Conservation (phyloP, 2,113 vertebrate species). For the Hippocampus mohnikei region DNA sequence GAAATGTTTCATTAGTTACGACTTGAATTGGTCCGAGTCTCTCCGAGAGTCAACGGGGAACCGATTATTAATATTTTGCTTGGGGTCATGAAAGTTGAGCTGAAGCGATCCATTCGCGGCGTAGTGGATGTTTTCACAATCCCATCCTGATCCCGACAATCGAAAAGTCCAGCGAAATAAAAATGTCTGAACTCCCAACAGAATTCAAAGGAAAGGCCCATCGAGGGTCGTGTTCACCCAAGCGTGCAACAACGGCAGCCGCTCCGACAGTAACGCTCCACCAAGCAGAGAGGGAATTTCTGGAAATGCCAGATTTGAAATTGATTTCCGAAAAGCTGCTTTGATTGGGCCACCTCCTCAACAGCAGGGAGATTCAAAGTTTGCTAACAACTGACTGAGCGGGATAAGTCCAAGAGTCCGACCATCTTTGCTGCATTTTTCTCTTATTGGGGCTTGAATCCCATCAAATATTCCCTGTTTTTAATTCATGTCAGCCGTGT, state of each 20-base stretch:
- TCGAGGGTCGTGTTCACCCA: conserved; percentile 23
- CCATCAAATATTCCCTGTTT: background rate
- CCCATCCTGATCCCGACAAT: background rate
- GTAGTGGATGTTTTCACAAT: background rate
- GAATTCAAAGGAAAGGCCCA: conserved; percentile 18
- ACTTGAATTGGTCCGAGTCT: conserved; percentile 15
- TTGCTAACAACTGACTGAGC: conserved; percentile 17
- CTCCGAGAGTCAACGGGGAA: background rate
- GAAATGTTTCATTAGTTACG: background rate
- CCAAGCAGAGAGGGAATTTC: conserved; percentile 33
- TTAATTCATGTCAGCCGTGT: background rate
- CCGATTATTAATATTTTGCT: background rate
- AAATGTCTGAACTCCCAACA: background rate
- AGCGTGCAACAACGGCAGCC: conserved; percentile 20
- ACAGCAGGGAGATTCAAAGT: conserved; percentile 19
- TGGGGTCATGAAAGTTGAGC: background rate
- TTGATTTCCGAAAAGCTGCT: conserved; percentile 36
- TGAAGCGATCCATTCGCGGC: background rate
- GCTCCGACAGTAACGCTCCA: conserved; percentile 6
- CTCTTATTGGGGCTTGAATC: background rate
- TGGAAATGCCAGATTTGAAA: conserved; percentile 47
- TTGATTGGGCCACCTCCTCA: conserved; percentile 30
- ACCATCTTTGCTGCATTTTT: background rate
- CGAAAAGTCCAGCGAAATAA: conserved; percentile 6
- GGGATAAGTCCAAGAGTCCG: background rate